A percentile compares a stretch with the other conserved stretches of the same genome.
phyloP scores from a whole-genome alignment of 64 coral and sea anemone genomes.

The Montipora sp. region DNA sequence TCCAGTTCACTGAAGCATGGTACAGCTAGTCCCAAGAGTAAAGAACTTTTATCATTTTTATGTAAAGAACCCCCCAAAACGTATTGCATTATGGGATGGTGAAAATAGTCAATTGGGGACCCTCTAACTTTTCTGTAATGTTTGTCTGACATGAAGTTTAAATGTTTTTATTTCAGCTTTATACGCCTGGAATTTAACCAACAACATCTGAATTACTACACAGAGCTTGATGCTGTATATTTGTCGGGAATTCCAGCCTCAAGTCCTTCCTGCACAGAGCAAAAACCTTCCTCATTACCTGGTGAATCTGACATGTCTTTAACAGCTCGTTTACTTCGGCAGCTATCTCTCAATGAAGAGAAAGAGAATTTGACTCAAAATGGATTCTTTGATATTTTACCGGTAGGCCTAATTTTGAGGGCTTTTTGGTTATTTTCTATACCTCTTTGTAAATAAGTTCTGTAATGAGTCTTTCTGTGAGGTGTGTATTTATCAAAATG shows the following conservation, averaged over 20 bases:
- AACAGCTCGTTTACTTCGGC: not conserved
- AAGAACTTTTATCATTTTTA: too few relatives aligned
- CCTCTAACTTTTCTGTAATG: too few relatives aligned
- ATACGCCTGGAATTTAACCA: slow-evolving; percentile 97
- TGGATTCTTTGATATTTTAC: slow-evolving; percentile 91
- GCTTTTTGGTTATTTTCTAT: not conserved
- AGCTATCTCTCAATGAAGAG: slow-evolving; percentile 34
- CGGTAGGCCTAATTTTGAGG: slow-evolving; percentile 51
- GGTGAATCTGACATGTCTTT: slow-evolving; percentile 1
- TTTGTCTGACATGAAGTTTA: not conserved
- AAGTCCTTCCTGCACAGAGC: not conserved
- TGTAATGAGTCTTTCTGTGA: too few relatives aligned
- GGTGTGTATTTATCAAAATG: too few relatives aligned
- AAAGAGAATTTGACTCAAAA: slow-evolving; percentile 32
- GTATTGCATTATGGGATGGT: too few relatives aligned
- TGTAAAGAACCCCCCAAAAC: too few relatives aligned
- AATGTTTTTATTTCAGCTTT: slow-evolving; percentile 30
- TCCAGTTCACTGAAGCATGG: too few relatives aligned
- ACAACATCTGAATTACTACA: slow-evolving; percentile 91
- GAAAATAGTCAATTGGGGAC: too few relatives aligned
- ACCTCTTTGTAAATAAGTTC: not conserved
- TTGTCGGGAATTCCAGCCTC: slow-evolving; percentile 57
- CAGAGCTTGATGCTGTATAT: slow-evolving; percentile 94
- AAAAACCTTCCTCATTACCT: not conserved
- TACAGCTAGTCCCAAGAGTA: too few relatives aligned